These are phyloP conservation scores for Chymomyza costata DNA, from an alignment of 1,140 invertebrate species.

Conservation along the genomic window DNA sequence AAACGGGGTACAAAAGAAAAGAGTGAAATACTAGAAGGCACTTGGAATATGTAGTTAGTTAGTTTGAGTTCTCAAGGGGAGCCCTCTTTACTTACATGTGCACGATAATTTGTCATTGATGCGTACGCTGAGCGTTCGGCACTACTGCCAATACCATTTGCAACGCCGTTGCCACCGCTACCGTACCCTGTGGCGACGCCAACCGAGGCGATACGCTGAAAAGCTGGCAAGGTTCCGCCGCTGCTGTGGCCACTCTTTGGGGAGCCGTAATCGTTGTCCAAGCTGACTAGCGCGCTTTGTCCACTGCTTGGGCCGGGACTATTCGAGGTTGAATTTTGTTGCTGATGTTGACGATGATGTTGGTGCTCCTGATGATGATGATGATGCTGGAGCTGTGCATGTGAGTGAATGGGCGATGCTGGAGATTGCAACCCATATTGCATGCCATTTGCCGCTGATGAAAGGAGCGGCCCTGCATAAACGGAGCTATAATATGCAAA, in stretches of 20 bases:
- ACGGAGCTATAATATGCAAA: conserved; percentile 49
- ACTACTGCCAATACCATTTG: conserved; percentile 48
- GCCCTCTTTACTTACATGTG: conserved; percentile 52
- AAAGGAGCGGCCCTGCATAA: conserved; percentile 57
- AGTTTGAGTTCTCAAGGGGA: background rate
- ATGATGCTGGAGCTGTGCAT: conserved; percentile 46
- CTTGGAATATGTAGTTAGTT: too few species aligned
- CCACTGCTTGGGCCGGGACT: conserved; percentile 46
- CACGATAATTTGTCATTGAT: conserved; percentile 64
- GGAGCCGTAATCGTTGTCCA: conserved; percentile 63
- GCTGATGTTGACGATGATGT: conserved; percentile 33
- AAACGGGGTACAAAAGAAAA: too few species aligned
- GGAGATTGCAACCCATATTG: conserved; percentile 56
- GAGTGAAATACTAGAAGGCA: conserved; percentile 3
- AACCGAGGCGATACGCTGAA: conserved; percentile 49
- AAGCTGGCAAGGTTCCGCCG: conserved; percentile 56
- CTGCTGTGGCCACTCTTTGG: conserved; percentile 60
- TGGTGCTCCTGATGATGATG: conserved; percentile 47
- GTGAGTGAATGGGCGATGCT: conserved; percentile 46
- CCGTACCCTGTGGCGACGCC: conserved; percentile 25
- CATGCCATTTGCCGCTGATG: conserved; percentile 59
- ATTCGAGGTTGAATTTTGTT: conserved; percentile 46
- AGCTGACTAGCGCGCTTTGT: conserved; percentile 40
- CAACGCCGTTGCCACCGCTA: conserved; percentile 38
- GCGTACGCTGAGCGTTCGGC: conserved; percentile 58